Evolutionary conservation across 1,140 invertebrate genomes (phyloP), one percentile per base, ranked within the genome.

Genomic region (Drosophila murphyi): DNA sequence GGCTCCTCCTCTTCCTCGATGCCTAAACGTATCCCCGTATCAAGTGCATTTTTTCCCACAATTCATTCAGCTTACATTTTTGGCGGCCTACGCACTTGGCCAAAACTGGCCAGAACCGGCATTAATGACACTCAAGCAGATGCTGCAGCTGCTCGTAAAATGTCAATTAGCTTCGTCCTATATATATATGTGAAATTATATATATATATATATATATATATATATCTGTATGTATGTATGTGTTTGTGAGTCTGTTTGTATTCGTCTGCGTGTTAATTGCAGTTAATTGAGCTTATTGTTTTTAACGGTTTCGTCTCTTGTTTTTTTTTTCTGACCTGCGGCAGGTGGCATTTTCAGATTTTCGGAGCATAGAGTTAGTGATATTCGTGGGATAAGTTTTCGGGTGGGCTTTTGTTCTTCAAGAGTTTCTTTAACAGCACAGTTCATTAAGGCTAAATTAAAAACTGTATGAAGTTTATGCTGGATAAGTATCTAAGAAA

Each of bases 251-350:
- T 35, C 8, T 34, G 39, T 59, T 41, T 70, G 59, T 45, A 43
- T 52, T 52, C 12, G 37, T 12, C 62, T 47, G 50, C 8, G 34
- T 76, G 52, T 83, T 75, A 82, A 78, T 89, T 76, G 70, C 76
- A 65, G 73, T 60, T 89, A 88, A 88, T 89, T 89, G 85, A 85
- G 76, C 73, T 80, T 80, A 88, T 87, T 88, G 80, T 89, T 88
- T 86, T 82, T 80, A 80, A 89, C 80, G 77, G 65, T 78, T 75
- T 51, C 34, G 29, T 73, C 54, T 43, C 56, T 54, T 10, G 3
- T 31, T 6, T 41, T 56, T 28, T 72, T 72, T 71, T 62, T 47
- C 47, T 64, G 60, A 29, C 8, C 39, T 41, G 48, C 1, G 67
- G 64, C 85, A 83, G 73, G 67, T 88, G 85, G 57, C 67, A 65